Base-by-base conservation (phyloP, 2,888 invertebrate species). In the Norana najaformis region DNA sequence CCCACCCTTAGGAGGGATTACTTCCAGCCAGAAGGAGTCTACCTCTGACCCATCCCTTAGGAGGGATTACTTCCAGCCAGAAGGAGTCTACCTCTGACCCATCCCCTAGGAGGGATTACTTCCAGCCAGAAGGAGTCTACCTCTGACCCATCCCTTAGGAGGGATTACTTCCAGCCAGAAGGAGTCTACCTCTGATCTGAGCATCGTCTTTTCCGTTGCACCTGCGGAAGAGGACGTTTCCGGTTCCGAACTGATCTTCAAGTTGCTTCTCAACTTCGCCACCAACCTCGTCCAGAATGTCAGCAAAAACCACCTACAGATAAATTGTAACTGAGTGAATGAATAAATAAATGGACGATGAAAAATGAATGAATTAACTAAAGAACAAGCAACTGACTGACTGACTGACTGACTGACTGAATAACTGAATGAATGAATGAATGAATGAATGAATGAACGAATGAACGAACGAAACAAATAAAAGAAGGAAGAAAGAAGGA, bases 221-320 rank as follows among this genome's bases (percentile, higher is more conserved):
- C 18, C n/a, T n/a, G 34, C 82, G 47, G 41, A 88, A 89, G 35
- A 83, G 35, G 88, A 34, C 16, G 3, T 35, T 53, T 38, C 88
- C 88, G 30, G 47, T 20, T 18, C 90, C 90, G 69, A 37, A 90
- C 30, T 89, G 47, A 4, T 35, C 23, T 20, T 53, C 30, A 14
- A 90, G 38, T 83, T 90, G 89, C 36, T 89, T 83, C 53, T 89
- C 90, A 14, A 82, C 69, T 34, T 14, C 90, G 69, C 38, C 11
- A 8, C 90, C 89, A 47, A 89, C 14, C 36, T 90, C 82, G 36
- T 82, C 90, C 37, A 89, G n/a, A n/a, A 90, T 53, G 47, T 90
- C 90, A n/a, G 38, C 89, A 38, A 35, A 89, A 69, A 88, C 41
- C 23, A 90, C 89, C 88, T 90, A 20, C 47, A 83, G 36, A 69